Conservation (phyloP, 2,797 vertebrate genomes). For the Morelia viridis region DNA sequence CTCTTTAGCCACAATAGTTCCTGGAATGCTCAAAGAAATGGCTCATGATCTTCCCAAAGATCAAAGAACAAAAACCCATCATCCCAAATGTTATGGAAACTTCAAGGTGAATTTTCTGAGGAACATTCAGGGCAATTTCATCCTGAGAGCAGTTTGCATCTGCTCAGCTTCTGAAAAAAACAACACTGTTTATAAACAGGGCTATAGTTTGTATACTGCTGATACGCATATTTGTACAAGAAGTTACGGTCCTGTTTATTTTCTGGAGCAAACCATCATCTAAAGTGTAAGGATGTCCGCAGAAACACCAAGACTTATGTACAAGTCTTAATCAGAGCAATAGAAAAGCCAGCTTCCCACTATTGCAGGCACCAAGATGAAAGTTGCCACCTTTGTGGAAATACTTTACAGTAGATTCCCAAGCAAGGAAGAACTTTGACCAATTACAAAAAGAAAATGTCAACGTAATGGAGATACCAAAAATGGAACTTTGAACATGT, state of each 20-base stretch:
- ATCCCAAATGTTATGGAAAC: background rate
- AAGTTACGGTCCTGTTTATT: constrained; percentile 68
- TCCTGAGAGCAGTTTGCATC: constrained; percentile 39
- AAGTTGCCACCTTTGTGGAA: constrained; percentile 71
- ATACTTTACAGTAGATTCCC: constrained; percentile 53
- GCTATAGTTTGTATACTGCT: constrained; percentile 64
- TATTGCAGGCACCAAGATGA: constrained; percentile 67
- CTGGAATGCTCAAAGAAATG: background rate
- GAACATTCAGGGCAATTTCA: constrained; percentile 38
- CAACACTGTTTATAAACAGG: constrained; percentile 16
- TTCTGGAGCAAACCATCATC: constrained; percentile 68
- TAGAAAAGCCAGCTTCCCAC: constrained; percentile 65
- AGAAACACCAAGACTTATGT: constrained; percentile 65
- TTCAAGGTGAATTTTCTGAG: background rate
- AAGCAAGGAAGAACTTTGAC: constrained; percentile 48
- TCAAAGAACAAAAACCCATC: background rate
- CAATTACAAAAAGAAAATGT: background rate
- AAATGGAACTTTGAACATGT: background rate
- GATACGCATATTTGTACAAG: constrained; percentile 61
- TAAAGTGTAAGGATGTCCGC: constrained; percentile 63
- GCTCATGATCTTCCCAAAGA: background rate
- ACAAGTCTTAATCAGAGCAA: constrained; percentile 65
- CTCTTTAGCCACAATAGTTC: background rate
- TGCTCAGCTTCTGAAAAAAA: constrained; percentile 51
- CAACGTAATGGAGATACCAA: background rate